Base-by-base conservation (phyloP, 30 jellyfish, hydroid and myxozoan genomes). In the Aurelia aurita complex sp. Pacific region DNA sequence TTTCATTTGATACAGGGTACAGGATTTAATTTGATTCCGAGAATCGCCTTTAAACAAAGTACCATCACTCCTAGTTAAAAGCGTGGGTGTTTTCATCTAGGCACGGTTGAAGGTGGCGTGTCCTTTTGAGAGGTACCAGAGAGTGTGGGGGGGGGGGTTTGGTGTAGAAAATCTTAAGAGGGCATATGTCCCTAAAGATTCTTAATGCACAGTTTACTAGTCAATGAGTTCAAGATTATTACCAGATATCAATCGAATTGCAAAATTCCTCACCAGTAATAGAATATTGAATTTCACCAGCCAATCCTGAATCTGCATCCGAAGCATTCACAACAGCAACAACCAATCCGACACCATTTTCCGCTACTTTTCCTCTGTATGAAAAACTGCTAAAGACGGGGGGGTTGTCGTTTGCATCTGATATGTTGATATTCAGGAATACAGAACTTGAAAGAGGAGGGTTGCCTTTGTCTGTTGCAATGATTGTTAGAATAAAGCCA, bases 271-370 rank as follows among this genome's bases (percentile, higher is more conserved):
- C 53, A 86, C 96, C 86, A 3, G 86, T 68, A n/a, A 86, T 86
- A 15, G 73, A 36, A 54, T 92, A 92, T 10, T 53, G 68, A 12
- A 92, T 66, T 46, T 78, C 93, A 11, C 96, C 97, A 61, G 95
- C 90, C 52, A 73, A 74, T 14, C 98, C 97, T 59, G 73, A 35
- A 67, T 92, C 98, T 66, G 79, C 86, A 83, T 92, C 98, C 10
- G 92, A 77, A 11, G 97, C 98, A 73, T 72, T 77, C 23, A 92
- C 82, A 53, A 66, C 88, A 43, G 59, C 96, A 86, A 80, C 96
- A 52, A 86, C 74, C 2, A 61, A 72, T 2, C 86, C 96, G 0
- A 86, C 53, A 64, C 34, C 85, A 66, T 76, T 86, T 46, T 86
- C 96, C 5, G 23, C 55, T 1, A 86, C 86, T 16, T 52, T 69